Percentiles rank a stretch among this genome's conserved stretches.
phyloP scores from a whole-genome alignment of 2,888 invertebrate genomes.

The Polymixis lichenea region DNA sequence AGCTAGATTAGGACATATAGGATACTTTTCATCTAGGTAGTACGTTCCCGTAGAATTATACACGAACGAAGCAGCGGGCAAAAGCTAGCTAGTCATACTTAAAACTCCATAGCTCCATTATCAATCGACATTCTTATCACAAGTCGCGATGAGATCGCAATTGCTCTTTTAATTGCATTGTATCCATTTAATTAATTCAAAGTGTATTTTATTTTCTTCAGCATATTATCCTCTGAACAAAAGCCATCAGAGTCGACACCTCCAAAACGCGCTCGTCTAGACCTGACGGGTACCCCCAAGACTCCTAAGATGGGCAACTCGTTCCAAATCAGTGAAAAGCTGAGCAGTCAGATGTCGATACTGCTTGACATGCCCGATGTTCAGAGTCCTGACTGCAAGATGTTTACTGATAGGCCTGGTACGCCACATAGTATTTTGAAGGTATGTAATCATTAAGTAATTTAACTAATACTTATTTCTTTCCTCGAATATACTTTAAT shows the following conservation, averaged over 20 bases:
- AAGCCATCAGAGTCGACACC: conserved; percentile 74
- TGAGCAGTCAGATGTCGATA: conserved; percentile 79
- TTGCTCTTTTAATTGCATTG: conserved; percentile 11
- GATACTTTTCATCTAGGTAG: background rate
- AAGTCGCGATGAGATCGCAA: conserved; percentile 22
- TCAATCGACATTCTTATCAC: conserved; percentile 26
- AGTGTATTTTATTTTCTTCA: conserved; percentile 51
- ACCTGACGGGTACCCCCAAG: conserved; percentile 70
- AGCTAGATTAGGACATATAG: background rate
- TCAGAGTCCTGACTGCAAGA: conserved; percentile 72
- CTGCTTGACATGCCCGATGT: conserved; percentile 91
- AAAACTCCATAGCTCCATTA: background rate
- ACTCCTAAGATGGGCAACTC: conserved; percentile 70
- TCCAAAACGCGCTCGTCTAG: conserved; percentile 79
- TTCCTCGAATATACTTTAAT: too few relatives aligned
- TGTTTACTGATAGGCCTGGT: conserved; percentile 73
- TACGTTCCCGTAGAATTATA: background rate
- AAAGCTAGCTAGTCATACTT: background rate
- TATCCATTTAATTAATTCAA: background rate
- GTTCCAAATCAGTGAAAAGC: conserved; percentile 66
- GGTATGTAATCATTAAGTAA: conserved; percentile 72
- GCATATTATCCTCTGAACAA: conserved; percentile 73
- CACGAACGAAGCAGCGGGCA: background rate
- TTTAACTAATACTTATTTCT: too few relatives aligned
- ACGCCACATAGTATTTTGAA: conserved; percentile 93